phyloP scores from a whole-genome alignment of 2,113 vertebrate genomes.

The Pelmatolapia mariae region DNA sequence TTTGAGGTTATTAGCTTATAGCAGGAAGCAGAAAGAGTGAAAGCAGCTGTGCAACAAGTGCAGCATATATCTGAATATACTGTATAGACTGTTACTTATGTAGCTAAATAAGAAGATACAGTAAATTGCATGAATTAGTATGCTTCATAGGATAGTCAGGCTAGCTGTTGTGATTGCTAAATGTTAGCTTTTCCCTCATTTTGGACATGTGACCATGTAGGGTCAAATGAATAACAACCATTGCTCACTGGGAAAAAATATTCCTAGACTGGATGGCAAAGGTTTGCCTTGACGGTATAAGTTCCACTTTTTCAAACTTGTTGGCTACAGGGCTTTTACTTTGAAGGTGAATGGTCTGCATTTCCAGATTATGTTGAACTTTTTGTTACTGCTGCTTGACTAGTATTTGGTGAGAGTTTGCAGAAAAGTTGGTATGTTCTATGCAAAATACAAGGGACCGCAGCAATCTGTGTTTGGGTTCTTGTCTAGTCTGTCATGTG shows the following conservation, averaged over 20 bases:
- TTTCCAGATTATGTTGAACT: background rate
- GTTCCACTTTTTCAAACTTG: background rate
- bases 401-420: background rate
- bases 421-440: background rate
- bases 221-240: background rate
- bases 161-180: background rate
- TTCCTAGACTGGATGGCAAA: background rate
- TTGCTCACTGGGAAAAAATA: background rate
- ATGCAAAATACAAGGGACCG: background rate
- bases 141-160: background rate
- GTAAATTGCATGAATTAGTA: background rate
- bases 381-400: background rate
- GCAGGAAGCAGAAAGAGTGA: background rate
- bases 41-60: background rate
- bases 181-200: background rate
- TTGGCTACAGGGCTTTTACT: background rate
- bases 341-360: background rate
- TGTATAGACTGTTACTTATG: background rate
- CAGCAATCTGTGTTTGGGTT: background rate
- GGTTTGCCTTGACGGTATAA: background rate
- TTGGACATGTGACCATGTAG: background rate
- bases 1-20: background rate
- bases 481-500: background rate
- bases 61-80: background rate
- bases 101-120: background rate